Evolutionary conservation across 2,888 invertebrate species (phyloP).

Genomic region (Dorcus parallelipipedus): DNA sequence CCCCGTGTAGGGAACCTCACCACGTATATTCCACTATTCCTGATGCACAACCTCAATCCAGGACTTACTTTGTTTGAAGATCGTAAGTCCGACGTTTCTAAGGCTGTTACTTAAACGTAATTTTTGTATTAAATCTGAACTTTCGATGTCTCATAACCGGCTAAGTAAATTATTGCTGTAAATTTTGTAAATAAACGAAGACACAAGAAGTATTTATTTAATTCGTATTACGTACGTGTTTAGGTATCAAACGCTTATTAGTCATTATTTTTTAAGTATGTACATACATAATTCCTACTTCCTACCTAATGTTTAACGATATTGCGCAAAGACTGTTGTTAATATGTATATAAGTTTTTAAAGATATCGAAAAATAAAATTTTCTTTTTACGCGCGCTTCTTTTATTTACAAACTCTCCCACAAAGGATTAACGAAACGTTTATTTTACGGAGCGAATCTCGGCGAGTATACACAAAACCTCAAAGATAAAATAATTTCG

Average conservation of each 20-base stretch:
- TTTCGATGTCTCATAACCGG: background rate
- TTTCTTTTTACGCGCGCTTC: background rate
- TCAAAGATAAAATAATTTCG: too few relatives aligned
- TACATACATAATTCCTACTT: background rate
- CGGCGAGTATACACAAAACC: too few relatives aligned
- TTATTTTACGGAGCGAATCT: too few relatives aligned
- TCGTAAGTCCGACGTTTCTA: constrained; percentile 12
- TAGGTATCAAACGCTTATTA: constrained; percentile 44
- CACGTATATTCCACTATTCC: constrained; percentile 50
- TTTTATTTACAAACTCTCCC: background rate
- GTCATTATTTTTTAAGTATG: constrained; percentile 43
- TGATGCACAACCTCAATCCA: constrained; percentile 44
- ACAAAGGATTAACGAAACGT: too few relatives aligned
- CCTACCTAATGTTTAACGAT: background rate
- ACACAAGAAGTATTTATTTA: constrained; percentile 4
- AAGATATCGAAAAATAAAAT: background rate
- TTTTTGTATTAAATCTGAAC: constrained; percentile 4
- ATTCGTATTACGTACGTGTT: constrained; percentile 5
- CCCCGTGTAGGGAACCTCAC: constrained; percentile 37
- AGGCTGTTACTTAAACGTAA: constrained; percentile 29
- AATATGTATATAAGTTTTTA: constrained; percentile 38
- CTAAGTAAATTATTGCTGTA: constrained; percentile 5
- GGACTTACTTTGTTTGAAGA: constrained; percentile 49
- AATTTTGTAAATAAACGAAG: constrained; percentile 8
- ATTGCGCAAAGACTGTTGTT: constrained; percentile 41